Evolutionary conservation across 2,888 invertebrate species (phyloP).

Genomic region (Macrosiphum euphorbiae): DNA sequence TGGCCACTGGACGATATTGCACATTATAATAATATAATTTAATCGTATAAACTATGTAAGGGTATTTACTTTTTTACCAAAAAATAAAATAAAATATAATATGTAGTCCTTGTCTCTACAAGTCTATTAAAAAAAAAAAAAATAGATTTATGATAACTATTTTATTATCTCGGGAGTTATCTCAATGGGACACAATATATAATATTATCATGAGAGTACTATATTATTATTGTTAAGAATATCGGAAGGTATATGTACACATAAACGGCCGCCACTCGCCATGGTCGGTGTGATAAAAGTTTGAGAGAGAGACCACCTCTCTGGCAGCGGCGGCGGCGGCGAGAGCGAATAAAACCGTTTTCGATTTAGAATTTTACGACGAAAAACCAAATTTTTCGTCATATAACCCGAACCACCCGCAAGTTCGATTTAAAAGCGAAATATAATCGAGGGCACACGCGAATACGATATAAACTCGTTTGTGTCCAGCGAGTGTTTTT

Average conservation of each 20-base stretch:
- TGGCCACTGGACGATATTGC: background rate
- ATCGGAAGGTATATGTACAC: background rate
- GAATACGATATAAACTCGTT: background rate
- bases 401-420: background rate
- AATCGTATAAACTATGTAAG: background rate
- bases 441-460: background rate
- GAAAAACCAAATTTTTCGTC: constrained; percentile 9
- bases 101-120: no score
- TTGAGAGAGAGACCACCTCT: background rate
- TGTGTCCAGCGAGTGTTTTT: constrained; percentile 1
- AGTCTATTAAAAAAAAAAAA: no score
- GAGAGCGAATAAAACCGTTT: constrained; percentile 30
- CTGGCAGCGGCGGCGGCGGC: background rate
- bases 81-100: no score
- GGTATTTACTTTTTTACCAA: no score
- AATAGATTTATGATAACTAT: no score
- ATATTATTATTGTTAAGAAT: no score
- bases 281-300: constrained; percentile 8
- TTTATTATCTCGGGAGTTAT: no score
- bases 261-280: background rate
- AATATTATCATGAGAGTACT: no score
- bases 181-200: no score
- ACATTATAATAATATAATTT: background rate
- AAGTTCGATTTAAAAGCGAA: constrained; percentile 20
- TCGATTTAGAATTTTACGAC: constrained; percentile 57